Evolutionary conservation across 2,888 invertebrate species (phyloP), one percentile per base, ranked within the genome.

Genomic region (Clunio marinus): DNA sequence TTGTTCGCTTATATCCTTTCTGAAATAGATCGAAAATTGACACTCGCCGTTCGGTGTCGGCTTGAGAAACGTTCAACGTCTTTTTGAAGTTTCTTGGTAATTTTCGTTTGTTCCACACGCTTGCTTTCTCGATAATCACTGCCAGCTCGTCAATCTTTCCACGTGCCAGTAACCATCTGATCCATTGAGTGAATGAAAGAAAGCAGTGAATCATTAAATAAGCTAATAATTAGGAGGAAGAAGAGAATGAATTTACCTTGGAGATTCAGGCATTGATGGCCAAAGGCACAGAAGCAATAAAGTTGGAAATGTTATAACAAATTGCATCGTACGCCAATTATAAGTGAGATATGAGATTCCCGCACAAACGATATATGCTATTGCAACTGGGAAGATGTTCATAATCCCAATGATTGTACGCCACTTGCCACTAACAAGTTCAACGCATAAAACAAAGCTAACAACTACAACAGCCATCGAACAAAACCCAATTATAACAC

Each of bases 231-330:
- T 41, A 41, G 10, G 32, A 59, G 28, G 22, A 13, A 41, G 20
- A 13, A 24, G 8, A 17, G 15, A 15, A 45, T 25, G 15, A 41
- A n/a, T 22, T 65, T n/a, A 65, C 63, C 86, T 81, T 2, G 90
- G 90, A 1, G 89, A 89, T 80, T 90, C 89, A 4, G 89, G 89
- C 69, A 89, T 76, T 68, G 88, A 80, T 78, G 85, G 87, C 86
- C 89, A 66, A 13, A 66, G 10, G 25, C 45, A 32, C 27, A 84
- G 75, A 70, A 85, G 80, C 2, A 81, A 72, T 20, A 83, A 73
- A 73, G 83, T 83, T 0, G 86, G 86, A 58, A 83, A 73, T 2
- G 85, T 84, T 70, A 86, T 81, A 24, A 83, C 83, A 71, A 85
- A 75, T 71, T 79, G 79, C 70, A 78, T 73, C 59, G 72, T 72